Percentiles rank a stretch among this genome's conserved stretches.
These are phyloP conservation scores for Lagopus muta DNA, from an alignment of 2,113 vertebrate species.

Conservation along the genomic window DNA sequence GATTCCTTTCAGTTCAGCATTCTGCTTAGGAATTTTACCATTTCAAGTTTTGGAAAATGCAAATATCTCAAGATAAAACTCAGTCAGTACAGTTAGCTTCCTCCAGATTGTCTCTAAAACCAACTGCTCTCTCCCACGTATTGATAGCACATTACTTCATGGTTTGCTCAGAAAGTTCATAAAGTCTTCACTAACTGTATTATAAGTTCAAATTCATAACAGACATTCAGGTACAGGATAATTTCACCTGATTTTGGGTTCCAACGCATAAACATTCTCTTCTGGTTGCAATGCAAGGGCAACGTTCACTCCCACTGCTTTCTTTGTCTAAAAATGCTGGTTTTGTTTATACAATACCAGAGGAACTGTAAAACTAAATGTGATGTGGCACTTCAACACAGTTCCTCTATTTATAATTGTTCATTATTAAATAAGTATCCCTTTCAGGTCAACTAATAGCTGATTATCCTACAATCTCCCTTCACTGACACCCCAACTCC, in stretches of 20 bases:
- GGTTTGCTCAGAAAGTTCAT: background rate
- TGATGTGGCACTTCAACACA: background rate
- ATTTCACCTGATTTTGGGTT: background rate
- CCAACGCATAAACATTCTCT: background rate
- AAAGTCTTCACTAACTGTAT: background rate
- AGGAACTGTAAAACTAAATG: slow-evolving; percentile 1
- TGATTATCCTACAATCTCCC: slow-evolving; percentile 42
- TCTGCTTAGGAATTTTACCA: background rate
- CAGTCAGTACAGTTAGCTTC: background rate
- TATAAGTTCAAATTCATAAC: background rate
- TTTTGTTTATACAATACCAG: background rate
- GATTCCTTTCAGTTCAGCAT: background rate
- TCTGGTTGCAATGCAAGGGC: background rate
- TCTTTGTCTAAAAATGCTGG: background rate
- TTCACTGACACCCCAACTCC: background rate
- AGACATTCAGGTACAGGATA: background rate
- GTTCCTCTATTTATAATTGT: slow-evolving; percentile 28
- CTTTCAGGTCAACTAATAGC: slow-evolving; percentile 31
- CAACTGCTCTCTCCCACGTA: background rate
- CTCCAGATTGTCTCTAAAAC: background rate
- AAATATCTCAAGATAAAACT: background rate
- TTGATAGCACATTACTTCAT: background rate
- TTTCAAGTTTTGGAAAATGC: background rate
- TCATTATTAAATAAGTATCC: slow-evolving; percentile 20
- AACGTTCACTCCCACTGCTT: background rate